A percentile compares a stretch with the other conserved stretches of the same genome.
Conservation (phyloP, 2,888 invertebrate genomes). For the Tridacna crocea region DNA sequence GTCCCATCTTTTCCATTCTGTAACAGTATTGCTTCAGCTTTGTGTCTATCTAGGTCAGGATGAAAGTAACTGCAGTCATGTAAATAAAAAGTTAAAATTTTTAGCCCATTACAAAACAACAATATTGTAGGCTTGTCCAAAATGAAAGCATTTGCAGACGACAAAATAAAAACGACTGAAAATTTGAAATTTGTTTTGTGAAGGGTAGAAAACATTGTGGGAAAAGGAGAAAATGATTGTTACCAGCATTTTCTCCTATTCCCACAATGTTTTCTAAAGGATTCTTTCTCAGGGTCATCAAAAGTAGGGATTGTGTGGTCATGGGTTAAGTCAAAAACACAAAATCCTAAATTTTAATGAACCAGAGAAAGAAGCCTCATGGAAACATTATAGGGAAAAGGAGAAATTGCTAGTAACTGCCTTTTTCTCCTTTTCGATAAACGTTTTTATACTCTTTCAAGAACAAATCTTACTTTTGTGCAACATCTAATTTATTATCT, state of each 20-base stretch:
- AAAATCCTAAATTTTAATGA: background rate
- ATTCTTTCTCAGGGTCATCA: background rate
- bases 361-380: background rate
- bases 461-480: background rate
- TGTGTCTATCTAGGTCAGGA: slow-evolving; percentile 78
- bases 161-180: background rate
- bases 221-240: background rate
- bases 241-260: background rate
- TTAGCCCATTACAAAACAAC: background rate
- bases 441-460: background rate
- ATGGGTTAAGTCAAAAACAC: background rate
- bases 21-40: slow-evolving; percentile 80
- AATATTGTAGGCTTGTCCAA: background rate
- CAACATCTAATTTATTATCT: background rate
- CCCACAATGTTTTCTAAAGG: background rate
- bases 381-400: background rate
- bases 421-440: background rate
- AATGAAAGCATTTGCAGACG: background rate
- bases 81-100: slow-evolving; percentile 5
- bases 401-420: background rate
- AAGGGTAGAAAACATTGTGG: background rate
- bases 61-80: slow-evolving; percentile 79
- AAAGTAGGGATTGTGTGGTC: background rate
- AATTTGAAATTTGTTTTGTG: background rate
- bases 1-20: slow-evolving; percentile 82